phyloP scores from a whole-genome alignment of 2,888 invertebrate species.

The Argyra leucocephala region DNA sequence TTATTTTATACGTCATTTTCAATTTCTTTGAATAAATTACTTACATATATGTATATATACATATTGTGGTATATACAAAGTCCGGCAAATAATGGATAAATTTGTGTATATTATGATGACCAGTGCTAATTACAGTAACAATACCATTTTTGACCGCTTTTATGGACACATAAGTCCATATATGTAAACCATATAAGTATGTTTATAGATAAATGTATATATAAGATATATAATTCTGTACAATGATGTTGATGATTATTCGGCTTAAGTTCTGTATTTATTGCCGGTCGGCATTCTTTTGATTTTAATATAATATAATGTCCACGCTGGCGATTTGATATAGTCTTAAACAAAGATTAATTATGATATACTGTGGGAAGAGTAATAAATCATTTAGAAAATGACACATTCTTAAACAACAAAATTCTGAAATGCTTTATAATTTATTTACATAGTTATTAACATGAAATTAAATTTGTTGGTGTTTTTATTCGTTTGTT shows the following conservation, averaged over 20 bases:
- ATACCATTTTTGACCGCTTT: background rate
- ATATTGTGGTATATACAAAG: no score
- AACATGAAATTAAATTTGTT: background rate
- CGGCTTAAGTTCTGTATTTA: background rate
- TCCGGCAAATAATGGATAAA: no score
- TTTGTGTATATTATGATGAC: no score
- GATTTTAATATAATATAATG: background rate
- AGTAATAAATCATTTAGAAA: slow-evolving; percentile 38
- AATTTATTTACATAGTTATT: background rate
- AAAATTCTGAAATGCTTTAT: background rate
- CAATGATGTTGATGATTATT: background rate
- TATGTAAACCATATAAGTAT: background rate
- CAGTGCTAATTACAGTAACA: background rate
- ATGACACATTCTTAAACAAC: background rate
- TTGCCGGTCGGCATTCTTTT: background rate
- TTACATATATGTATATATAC: no score
- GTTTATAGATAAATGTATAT: background rate
- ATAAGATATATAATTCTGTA: background rate
- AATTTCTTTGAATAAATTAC: no score
- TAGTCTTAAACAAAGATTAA: slow-evolving; percentile 15
- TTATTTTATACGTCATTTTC: no score
- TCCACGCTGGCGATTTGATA: background rate
- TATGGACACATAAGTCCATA: background rate
- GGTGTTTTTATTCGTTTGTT: no score
- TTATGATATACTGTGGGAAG: slow-evolving; percentile 40